Evolutionary conservation across 2,888 invertebrate species (phyloP).

Genomic region (Eurois occulta): DNA sequence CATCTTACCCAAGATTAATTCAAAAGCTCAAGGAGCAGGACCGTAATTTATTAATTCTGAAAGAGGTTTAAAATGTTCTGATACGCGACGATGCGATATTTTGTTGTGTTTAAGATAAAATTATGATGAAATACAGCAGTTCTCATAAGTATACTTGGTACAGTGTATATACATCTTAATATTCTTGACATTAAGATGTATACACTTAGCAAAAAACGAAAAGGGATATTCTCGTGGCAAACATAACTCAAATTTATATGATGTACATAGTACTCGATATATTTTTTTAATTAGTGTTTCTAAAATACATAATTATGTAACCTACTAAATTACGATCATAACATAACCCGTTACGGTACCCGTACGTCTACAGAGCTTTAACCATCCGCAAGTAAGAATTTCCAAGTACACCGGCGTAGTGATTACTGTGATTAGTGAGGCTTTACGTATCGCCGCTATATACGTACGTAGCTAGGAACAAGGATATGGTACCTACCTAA

Average conservation of each 20-base stretch:
- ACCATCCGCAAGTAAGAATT: conserved; percentile 1
- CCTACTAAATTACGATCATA: neutral
- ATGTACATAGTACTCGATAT: neutral
- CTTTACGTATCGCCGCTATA: conserved; percentile 7
- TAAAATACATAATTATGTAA: neutral
- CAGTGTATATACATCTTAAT: too few relatives aligned
- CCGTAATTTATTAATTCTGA: conserved; percentile 14
- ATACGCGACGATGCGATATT: conserved; percentile 6
- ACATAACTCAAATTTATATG: neutral
- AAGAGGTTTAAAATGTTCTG: conserved; percentile 9
- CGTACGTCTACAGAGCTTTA: conserved; percentile 12
- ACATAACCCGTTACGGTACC: neutral
- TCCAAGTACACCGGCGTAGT: conserved; percentile 10
- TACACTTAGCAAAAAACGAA: neutral
- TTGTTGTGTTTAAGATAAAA: neutral
- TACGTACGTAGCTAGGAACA: neutral
- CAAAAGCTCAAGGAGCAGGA: conserved; percentile 10
- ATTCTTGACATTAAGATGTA: neutral
- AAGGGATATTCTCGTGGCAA: too few relatives aligned
- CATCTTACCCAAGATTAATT: conserved; percentile 6
- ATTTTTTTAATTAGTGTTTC: neutral
- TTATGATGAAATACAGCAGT: neutral
- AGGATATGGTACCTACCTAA: neutral
- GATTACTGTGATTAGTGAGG: conserved; percentile 40
- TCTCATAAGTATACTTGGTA: neutral